phyloP scores from a whole-genome alignment of 2,888 invertebrate genomes.

The Netelia melanura region DNA sequence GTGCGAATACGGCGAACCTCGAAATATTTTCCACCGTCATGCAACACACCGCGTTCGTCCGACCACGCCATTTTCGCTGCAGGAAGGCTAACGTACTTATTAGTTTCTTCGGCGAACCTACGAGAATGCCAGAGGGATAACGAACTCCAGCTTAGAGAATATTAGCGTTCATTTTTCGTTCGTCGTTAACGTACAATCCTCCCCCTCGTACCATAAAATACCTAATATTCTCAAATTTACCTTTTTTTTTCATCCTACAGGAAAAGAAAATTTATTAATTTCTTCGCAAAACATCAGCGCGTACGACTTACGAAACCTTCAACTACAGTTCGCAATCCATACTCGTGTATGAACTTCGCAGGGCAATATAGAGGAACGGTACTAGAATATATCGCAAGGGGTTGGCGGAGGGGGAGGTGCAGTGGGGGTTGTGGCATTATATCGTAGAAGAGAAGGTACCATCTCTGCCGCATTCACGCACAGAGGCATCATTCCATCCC shows the following conservation, averaged over 20 bases:
- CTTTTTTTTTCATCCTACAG: no score
- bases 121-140: no score
- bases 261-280: no score
- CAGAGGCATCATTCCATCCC: constrained; percentile 67
- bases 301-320: constrained; percentile 39
- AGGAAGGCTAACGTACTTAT: no score
- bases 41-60: constrained; percentile 31
- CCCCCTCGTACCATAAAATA: no score
- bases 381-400: constrained; percentile 32
- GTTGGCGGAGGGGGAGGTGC: neutral
- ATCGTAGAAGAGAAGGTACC: constrained; percentile 68
- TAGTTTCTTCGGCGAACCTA: no score
- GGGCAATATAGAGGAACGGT: constrained; percentile 15
- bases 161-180: no score
- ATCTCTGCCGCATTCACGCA: constrained; percentile 78
- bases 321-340: constrained; percentile 24
- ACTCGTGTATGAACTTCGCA: constrained; percentile 32
- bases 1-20: constrained; percentile 23
- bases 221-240: no score
- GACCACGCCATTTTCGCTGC: neutral
- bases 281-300: no score
- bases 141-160: no score
- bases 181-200: no score
- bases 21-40: constrained; percentile 62
- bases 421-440: constrained; percentile 66